Evolutionary conservation across 2,888 invertebrate genomes (phyloP).

Genomic region (Hirtodrosophila trivittata): DNA sequence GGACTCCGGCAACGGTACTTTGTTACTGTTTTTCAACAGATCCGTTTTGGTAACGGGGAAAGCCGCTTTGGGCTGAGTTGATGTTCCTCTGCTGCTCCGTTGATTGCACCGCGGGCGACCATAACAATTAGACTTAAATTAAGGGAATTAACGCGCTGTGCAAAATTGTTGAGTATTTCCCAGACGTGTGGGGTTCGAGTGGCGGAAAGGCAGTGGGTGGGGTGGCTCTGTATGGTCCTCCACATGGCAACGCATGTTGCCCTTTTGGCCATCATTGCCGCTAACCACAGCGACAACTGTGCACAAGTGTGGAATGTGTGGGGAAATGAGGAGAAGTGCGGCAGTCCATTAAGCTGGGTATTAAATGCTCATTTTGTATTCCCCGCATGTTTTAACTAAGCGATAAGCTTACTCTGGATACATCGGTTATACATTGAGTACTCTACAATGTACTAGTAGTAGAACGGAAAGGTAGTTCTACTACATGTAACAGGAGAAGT

Average conservation of each 20-base stretch:
- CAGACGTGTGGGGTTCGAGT: not conserved
- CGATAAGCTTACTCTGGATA: too few relatives aligned
- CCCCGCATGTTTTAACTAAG: slow-evolving; percentile 1
- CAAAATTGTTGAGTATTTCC: slow-evolving; percentile 52
- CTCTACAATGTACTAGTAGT: too few relatives aligned
- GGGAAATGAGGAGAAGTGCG: not conserved
- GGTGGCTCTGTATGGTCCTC: not conserved
- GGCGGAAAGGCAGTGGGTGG: not conserved
- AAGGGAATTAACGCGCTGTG: slow-evolving; percentile 73
- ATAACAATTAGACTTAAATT: slow-evolving; percentile 79
- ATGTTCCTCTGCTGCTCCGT: slow-evolving; percentile 32
- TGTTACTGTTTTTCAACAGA: slow-evolving; percentile 29
- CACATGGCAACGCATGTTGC: slow-evolving; percentile 24
- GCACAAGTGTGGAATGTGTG: slow-evolving; percentile 2
- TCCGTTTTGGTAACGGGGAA: slow-evolving; percentile 37
- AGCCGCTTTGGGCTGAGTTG: not conserved
- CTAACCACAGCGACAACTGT: slow-evolving; percentile 36
- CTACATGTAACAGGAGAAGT: too few relatives aligned
- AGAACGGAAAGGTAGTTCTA: too few relatives aligned
- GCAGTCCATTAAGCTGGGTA: slow-evolving; percentile 22
- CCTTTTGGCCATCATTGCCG: slow-evolving; percentile 27
- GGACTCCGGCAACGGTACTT: slow-evolving; percentile 16
- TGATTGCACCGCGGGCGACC: slow-evolving; percentile 74
- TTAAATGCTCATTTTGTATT: slow-evolving; percentile 12
- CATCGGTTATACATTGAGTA: too few relatives aligned